Percentiles rank a stretch among this genome's conserved stretches.
These are phyloP conservation scores for Eupithecia dodoneata DNA, from an alignment of 2,888 invertebrate genomes.

Conservation along the genomic window DNA sequence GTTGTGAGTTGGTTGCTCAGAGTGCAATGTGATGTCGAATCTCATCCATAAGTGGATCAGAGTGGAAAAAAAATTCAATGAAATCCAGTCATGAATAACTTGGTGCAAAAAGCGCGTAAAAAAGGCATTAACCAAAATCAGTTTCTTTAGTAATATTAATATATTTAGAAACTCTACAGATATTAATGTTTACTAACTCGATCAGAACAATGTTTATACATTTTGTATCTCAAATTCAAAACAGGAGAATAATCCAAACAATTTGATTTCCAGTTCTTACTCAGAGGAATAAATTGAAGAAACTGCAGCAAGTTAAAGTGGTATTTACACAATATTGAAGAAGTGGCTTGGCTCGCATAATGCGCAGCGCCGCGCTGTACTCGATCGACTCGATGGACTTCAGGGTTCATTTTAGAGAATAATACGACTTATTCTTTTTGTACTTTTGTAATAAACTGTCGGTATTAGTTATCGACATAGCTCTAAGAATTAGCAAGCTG, in stretches of 20 bases:
- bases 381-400: background rate
- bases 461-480: too few relatives aligned
- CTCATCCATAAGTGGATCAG: too few relatives aligned
- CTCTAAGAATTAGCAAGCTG: too few relatives aligned
- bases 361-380: background rate
- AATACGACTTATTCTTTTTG: background rate
- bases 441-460: background rate
- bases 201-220: background rate
- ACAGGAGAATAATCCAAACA: background rate
- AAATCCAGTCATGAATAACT: too few relatives aligned
- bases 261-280: slow-evolving; percentile 1
- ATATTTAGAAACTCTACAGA: background rate
- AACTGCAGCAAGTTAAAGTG: background rate
- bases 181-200: background rate
- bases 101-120: too few relatives aligned
- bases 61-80: too few relatives aligned
- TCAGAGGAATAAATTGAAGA: slow-evolving; percentile 4
- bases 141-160: too few relatives aligned
- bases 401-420: background rate
- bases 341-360: background rate
- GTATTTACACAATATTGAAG: slow-evolving; percentile 2
- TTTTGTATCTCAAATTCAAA: background rate
- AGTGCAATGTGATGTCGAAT: too few relatives aligned
- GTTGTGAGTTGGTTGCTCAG: too few relatives aligned
- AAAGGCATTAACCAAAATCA: too few relatives aligned